Percentiles rank a stretch among this genome's conserved stretches.
phyloP scores from a whole-genome alignment of 1,140 invertebrate genomes.

The Atta colombica region DNA sequence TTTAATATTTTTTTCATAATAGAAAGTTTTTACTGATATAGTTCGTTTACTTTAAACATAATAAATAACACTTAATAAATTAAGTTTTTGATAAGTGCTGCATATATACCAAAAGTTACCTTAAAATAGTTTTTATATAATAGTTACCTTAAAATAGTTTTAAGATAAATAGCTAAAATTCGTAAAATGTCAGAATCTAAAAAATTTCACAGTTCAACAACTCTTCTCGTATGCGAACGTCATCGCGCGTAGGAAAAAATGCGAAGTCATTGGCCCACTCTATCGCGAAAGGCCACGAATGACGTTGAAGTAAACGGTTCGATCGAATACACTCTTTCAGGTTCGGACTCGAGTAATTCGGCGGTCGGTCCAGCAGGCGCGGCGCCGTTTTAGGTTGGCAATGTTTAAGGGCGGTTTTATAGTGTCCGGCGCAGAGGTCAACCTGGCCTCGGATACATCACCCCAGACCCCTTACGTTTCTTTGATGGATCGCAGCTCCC shows the following conservation, averaged over 20 bases:
- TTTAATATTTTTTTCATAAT: no score
- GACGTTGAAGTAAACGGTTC: conserved; percentile 66
- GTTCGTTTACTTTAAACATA: no score
- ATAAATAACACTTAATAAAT: no score
- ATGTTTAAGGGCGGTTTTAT: conserved; percentile 82
- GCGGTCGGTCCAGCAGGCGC: conserved; percentile 19
- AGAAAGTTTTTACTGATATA: no score
- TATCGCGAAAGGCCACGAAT: conserved; percentile 71
- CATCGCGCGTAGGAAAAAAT: conserved; percentile 5
- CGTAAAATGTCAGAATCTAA: neutral
- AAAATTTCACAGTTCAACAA: neutral
- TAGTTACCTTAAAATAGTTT: neutral
- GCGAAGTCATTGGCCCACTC: conserved; percentile 55
- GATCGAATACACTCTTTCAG: conserved; percentile 49
- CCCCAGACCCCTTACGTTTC: conserved; percentile 72
- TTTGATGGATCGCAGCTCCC: conserved; percentile 76
- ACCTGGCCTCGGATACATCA: conserved; percentile 82
- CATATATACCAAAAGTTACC: no score
- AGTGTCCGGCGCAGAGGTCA: conserved; percentile 84
- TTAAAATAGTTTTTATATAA: no score
- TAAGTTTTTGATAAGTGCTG: no score
- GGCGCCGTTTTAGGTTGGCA: conserved; percentile 64
- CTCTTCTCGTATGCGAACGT: neutral
- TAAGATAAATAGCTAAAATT: neutral
- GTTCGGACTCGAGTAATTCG: conserved; percentile 51